A percentile compares a stretch with the other conserved stretches of the same genome.
phyloP scores from a whole-genome alignment of 2,797 vertebrate species.

The Scolopax rusticola region DNA sequence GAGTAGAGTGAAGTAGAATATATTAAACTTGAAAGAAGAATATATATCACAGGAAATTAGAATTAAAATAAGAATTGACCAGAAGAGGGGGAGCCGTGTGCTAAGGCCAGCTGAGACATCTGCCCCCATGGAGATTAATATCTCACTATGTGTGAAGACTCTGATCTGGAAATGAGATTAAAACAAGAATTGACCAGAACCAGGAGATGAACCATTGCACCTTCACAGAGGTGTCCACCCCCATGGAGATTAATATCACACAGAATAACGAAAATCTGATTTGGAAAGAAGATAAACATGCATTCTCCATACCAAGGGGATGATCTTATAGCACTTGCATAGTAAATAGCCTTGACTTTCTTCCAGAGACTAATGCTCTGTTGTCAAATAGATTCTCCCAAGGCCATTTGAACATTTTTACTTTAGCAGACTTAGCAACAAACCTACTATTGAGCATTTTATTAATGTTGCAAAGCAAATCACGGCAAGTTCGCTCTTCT shows the following conservation, averaged over 20 bases:
- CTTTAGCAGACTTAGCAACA: neutral
- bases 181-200: slow-evolving; percentile 53
- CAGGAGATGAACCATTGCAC: slow-evolving; percentile 13
- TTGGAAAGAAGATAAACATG: slow-evolving; percentile 37
- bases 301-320: neutral
- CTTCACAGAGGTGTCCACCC: slow-evolving; percentile 15
- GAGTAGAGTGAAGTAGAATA: neutral
- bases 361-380: neutral
- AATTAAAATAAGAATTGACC: slow-evolving; percentile 34
- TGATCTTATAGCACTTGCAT: neutral
- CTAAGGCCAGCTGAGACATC: neutral
- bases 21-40: neutral
- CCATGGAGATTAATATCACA: slow-evolving; percentile 34
- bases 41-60: slow-evolving; percentile 9
- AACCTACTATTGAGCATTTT: neutral
- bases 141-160: slow-evolving; percentile 24
- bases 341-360: slow-evolving; percentile 5
- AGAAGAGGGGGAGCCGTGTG: neutral
- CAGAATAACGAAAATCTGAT: slow-evolving; percentile 19
- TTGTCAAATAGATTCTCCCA: slow-evolving; percentile 14
- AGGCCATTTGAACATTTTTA: neutral
- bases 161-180: slow-evolving; percentile 54
- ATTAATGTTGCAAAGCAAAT: slow-evolving; percentile 22
- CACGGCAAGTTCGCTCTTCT: neutral
- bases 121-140: slow-evolving; percentile 50